A percentile compares a stretch with the other conserved stretches of the same genome.
Conservation (phyloP, 2,888 invertebrate species). For the Philhelius pedissequus region DNA sequence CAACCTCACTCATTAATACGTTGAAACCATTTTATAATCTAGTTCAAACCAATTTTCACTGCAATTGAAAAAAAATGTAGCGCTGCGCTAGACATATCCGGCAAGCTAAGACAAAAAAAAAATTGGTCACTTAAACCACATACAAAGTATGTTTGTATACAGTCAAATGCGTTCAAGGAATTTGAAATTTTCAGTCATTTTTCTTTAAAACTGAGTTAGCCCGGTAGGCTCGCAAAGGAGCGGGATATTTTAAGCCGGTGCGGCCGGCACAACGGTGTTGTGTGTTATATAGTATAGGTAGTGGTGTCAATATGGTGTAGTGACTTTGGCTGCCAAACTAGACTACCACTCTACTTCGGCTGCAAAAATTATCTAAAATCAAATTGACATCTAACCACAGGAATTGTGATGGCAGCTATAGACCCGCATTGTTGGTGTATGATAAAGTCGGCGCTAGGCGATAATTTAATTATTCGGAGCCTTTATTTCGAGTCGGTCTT, state of each 20-base stretch:
- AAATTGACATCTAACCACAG: conserved; percentile 64
- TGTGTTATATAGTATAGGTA: not conserved
- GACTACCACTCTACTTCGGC: not conserved
- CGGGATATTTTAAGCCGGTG: conserved; percentile 30
- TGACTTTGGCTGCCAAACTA: conserved; percentile 27
- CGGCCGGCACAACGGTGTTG: too few relatives aligned
- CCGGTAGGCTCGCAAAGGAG: not conserved
- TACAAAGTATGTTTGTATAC: not conserved
- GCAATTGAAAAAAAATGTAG: not conserved
- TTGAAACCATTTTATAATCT: not conserved
- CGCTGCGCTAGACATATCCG: conserved; percentile 14
- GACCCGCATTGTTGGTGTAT: conserved; percentile 29
- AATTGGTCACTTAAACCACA: conserved; percentile 26
- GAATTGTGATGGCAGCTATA: conserved; percentile 59
- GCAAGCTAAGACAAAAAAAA: not conserved
- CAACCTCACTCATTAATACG: not conserved
- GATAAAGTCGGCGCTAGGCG: conserved; percentile 47
- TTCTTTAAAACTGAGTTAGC: not conserved
- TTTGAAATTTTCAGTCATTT: not conserved
- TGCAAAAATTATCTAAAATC: conserved; percentile 55
- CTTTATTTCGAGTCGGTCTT: conserved; percentile 39
- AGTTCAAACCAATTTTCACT: not conserved
- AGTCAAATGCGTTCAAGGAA: conserved; percentile 48
- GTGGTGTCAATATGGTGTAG: not conserved
- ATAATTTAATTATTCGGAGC: conserved; percentile 49